Evolutionary conservation across 2,797 vertebrate genomes (phyloP), one percentile per base, ranked within the genome.

Genomic region (Falco peregrinus): DNA sequence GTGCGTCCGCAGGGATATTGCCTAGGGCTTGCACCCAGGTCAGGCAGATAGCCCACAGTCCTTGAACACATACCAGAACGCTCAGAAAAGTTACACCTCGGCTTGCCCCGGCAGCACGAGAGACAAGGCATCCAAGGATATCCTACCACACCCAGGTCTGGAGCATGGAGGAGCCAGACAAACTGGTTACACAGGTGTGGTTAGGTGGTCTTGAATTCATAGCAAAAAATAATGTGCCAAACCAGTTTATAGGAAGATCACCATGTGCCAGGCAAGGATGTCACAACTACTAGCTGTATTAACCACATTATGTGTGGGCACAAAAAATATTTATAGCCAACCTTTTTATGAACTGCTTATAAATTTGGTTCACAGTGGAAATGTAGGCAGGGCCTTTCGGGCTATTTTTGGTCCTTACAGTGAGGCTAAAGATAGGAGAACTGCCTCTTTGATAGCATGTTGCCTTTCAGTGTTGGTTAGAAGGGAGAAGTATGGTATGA

Each of bases 271-370:
- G 88, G 39, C 3, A 0, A 31, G 80, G 79, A 65, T 96, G 96
- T 96, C 95, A 95, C 95, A 96, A 95, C 80, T 75, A 43, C 79
- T 63, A 53, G 54, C 31, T 26, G 0, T 81, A 87, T 78, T 89
- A 94, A 78, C 92, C 78, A 63, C 70, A 35, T 33, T 67, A 61
- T 91, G 90, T 96, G 92, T 97, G 95, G 96, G 96, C 96, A 95
- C 81, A 67, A 78, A 93, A 70, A 79, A 77, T 93, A 94, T 91
- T 96, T 96, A 94, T 91, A 96, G 92, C 54, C 95, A 96, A 95
- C 92, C 89, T 95, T 33, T 73, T n/a, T 61, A 39, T 93, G 85
- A 96, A 95, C 91, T 91, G 95, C 45, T 94, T 96, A 64, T 24
- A 93, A 64, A 84, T 64, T 87, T 18, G 5, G 87, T 94, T 94